Percentiles rank a stretch among this genome's conserved stretches.
Evolutionary conservation across 2,888 invertebrate species (phyloP).

Genomic region (Adelognathus sp.): DNA sequence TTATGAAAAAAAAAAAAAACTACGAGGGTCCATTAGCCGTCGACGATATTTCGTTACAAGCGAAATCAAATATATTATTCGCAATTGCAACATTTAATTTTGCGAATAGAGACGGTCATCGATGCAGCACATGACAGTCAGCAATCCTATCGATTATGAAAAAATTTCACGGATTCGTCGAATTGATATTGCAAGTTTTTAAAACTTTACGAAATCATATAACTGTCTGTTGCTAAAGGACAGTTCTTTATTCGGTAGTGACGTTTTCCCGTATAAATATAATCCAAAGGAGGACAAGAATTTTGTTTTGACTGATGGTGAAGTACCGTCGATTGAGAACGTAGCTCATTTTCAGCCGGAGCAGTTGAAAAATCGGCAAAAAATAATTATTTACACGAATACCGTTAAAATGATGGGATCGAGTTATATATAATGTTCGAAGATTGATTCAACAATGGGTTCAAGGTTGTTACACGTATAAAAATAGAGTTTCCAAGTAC

Average conservation of each 20-base stretch:
- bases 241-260: too few species aligned
- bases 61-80: neutral
- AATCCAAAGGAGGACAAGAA: neutral
- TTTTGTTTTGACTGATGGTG: neutral
- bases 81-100: conserved; percentile 3
- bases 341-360: neutral
- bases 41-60: neutral
- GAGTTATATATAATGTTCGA: conserved; percentile 16
- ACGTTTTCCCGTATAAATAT: neutral
- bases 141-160: neutral
- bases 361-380: neutral
- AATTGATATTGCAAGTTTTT: neutral
- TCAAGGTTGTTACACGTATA: conserved; percentile 19
- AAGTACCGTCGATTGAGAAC: neutral
- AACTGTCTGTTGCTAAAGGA: neutral
- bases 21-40: neutral
- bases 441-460: conserved; percentile 23
- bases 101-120: conserved; percentile 22
- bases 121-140: neutral
- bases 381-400: neutral
- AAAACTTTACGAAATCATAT: neutral
- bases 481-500: conserved; percentile 35
- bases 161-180: neutral
- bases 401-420: neutral
- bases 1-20: neutral